Evolutionary conservation across 2,113 vertebrate genomes (phyloP), one percentile per base, ranked within the genome.

Genomic region (Leucoraja erinaceus): DNA sequence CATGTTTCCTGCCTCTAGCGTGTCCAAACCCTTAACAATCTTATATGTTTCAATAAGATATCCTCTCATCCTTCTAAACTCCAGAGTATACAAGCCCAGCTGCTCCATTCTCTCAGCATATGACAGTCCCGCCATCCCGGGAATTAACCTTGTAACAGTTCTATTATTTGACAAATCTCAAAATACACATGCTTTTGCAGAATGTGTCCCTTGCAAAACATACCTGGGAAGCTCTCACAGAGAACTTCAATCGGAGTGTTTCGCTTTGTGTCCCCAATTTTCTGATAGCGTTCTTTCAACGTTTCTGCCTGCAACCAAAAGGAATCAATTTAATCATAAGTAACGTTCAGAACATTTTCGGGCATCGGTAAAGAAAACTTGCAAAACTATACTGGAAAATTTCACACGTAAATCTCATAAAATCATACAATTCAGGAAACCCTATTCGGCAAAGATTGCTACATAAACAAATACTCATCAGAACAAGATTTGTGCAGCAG

Each of bases 221-320:
- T 96, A 99, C 99, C 99, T 97, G 99, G 99, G 93, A 99, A 99
- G 96, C 97, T 99, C 96, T 99, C 98, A 98, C 99, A 99, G 95
- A 99, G 98, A 96, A 98, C 97, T 96, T 99, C 99, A 92, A 99
- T 97, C 0, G 99, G 98, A 97, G 99, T 99, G 96, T 99, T 99
- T 95, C 99, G 96, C 95, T 99, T 99, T 78, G 99, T 99, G 95
- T 99, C 99, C 93, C 99, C 99, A 59, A 99, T 99, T 96, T 99
- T 99, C 96, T 99, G 99, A 95, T 99, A 99, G 95, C 99, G 97
- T 94, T 99, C 99, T 96, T 99, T 99, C 93, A 99, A 96, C 3
- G 99, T 99, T 96, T 99, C 99, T 75, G 99, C 99, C 99, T 99
- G 94, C 90, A 96, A 94, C 22, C 0, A 94, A 93, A 93, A 95